These are phyloP conservation scores for Terebella lapidaria DNA, from an alignment of 2,888 invertebrate species.

Conservation along the genomic window DNA sequence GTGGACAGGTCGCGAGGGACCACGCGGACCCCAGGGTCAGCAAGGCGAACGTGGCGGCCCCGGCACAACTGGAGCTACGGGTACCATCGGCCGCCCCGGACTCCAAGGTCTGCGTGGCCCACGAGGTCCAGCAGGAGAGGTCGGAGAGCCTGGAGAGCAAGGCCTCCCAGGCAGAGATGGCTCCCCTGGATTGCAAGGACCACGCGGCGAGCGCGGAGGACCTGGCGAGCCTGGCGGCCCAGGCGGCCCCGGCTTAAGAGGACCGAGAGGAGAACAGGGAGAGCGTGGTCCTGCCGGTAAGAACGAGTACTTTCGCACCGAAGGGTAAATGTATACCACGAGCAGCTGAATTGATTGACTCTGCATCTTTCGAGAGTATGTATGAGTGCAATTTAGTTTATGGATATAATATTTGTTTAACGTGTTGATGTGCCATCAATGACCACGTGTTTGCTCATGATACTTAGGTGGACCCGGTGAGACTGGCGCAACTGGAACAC, in stretches of 20 bases:
- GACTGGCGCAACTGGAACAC: slow-evolving; percentile 5
- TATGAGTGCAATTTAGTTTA: no score
- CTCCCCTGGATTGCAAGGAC: slow-evolving; percentile 1
- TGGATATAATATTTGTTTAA: no score
- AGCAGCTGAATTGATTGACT: no score
- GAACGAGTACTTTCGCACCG: no score
- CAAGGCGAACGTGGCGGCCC: slow-evolving; percentile 33
- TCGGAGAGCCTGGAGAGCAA: slow-evolving; percentile 8
- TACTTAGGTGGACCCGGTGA: no score
- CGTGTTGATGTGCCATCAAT: no score
- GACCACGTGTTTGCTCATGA: no score
- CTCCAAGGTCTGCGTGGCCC: slow-evolving; percentile 22
- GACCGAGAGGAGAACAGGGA: no score
- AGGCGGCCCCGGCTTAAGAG: slow-evolving; percentile 10
- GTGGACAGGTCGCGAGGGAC: slow-evolving; percentile 29
- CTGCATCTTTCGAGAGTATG: no score
- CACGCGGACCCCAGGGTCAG: not conserved
- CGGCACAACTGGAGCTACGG: slow-evolving; percentile 27
- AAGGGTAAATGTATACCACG: no score
- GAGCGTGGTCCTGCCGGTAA: no score
- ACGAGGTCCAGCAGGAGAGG: slow-evolving; percentile 16
- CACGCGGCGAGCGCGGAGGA: slow-evolving; percentile 16
- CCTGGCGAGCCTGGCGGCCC: slow-evolving; percentile 14
- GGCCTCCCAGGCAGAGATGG: slow-evolving; percentile 15
- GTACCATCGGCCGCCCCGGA: slow-evolving; percentile 9